Conservation (phyloP, 2,888 invertebrate genomes). For the Perizoma affinitatum region DNA sequence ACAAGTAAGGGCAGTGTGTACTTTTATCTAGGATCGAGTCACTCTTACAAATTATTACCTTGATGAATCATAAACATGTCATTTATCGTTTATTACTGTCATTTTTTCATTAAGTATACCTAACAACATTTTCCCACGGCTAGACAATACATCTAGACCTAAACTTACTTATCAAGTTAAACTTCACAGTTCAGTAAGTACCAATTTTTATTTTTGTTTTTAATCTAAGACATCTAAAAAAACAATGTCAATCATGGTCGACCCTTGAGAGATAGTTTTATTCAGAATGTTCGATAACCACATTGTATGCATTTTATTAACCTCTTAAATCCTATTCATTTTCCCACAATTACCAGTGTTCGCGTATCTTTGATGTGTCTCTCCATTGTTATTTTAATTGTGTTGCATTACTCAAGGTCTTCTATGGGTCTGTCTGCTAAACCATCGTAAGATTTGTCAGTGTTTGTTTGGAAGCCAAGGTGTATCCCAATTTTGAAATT, state of each 20-base stretch:
- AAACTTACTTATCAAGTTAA: no score
- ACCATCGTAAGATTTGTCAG: slow-evolving; percentile 23
- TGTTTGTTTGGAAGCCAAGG: slow-evolving; percentile 23
- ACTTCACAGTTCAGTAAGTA: no score
- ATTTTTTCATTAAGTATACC: slow-evolving; percentile 1
- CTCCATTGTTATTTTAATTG: slow-evolving; percentile 72
- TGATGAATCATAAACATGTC: background rate
- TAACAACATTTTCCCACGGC: slow-evolving; percentile 19
- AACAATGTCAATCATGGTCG: no score
- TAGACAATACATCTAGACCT: slow-evolving; percentile 1
- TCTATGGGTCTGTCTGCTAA: slow-evolving; percentile 37
- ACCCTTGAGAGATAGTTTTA: no score
- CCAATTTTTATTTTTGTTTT: no score
- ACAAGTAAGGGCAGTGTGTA: no score
- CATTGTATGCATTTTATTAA: background rate
- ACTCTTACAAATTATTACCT: no score
- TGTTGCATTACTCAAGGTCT: slow-evolving; percentile 65
- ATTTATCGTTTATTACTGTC: background rate
- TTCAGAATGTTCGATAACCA: no score
- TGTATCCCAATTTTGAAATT: background rate
- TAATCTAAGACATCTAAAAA: no score
- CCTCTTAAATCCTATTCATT: slow-evolving; percentile 17
- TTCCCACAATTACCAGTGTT: slow-evolving; percentile 38
- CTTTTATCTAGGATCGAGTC: no score
- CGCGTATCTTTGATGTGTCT: slow-evolving; percentile 52